Conservation (phyloP, 64 coral and sea anemone genomes). For the Actinia tenebrosa region DNA sequence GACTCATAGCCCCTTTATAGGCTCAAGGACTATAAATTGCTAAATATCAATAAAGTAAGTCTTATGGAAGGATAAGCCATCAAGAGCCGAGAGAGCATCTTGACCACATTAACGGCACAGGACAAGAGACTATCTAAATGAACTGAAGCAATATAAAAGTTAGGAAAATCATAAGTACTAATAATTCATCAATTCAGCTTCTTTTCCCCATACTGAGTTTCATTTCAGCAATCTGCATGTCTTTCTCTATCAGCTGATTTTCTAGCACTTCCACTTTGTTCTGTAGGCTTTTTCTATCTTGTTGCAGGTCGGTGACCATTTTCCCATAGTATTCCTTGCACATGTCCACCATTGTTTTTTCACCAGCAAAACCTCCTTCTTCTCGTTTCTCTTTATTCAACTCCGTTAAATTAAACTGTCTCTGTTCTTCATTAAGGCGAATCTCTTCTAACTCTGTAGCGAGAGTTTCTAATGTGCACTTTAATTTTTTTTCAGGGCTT, state of each 20-base stretch:
- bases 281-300: constrained; percentile 65
- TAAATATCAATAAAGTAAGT: too few species aligned
- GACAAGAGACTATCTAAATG: too few species aligned
- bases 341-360: constrained; percentile 82
- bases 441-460: constrained; percentile 72
- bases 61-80: too few species aligned
- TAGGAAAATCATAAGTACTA: too few species aligned
- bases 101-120: too few species aligned
- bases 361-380: constrained; percentile 23
- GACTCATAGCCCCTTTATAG: too few species aligned
- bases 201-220: constrained; percentile 26
- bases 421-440: constrained; percentile 91
- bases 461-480: constrained; percentile 54
- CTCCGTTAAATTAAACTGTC: constrained; percentile 80
- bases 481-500: constrained; percentile 30
- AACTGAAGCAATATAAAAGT: too few species aligned
- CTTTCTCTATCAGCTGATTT: constrained; percentile 77
- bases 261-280: constrained; percentile 82
- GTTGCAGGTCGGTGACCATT: constrained; percentile 75
- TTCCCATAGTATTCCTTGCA: constrained; percentile 92
- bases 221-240: constrained; percentile 84
- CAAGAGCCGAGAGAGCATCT: too few species aligned
- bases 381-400: constrained; percentile 14
- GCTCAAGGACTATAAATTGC: too few species aligned
- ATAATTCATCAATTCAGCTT: background rate